Evolutionary conservation across 1,140 invertebrate species (phyloP).

Genomic region (Microvelia longipes): DNA sequence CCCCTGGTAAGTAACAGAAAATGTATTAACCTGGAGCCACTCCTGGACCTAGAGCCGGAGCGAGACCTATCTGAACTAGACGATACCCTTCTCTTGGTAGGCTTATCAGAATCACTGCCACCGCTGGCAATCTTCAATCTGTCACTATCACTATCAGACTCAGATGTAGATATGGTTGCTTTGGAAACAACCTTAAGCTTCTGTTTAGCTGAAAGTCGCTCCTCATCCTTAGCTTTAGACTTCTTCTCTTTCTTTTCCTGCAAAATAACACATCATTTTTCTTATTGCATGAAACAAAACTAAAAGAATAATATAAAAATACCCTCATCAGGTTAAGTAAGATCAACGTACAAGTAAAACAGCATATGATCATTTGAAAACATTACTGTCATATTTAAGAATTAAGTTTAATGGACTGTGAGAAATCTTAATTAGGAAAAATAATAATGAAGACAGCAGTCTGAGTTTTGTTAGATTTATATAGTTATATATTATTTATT

Average conservation of each 20-base stretch:
- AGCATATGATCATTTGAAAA: no score
- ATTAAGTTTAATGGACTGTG: no score
- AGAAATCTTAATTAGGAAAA: no score
- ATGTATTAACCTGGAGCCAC: slow-evolving; percentile 7
- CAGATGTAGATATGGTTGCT: slow-evolving; percentile 86
- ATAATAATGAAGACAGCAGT: no score
- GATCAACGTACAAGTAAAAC: no score
- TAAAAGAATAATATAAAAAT: background rate
- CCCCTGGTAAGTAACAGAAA: slow-evolving; percentile 2
- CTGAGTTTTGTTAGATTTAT: no score
- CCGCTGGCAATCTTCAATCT: slow-evolving; percentile 43
- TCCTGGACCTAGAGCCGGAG: background rate
- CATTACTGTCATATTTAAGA: no score
- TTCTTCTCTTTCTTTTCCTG: background rate
- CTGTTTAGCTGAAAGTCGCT: slow-evolving; percentile 51
- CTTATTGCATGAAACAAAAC: background rate
- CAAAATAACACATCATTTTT: background rate
- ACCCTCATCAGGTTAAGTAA: no score
- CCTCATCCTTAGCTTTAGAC: slow-evolving; percentile 16
- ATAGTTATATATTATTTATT: no score
- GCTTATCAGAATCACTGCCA: slow-evolving; percentile 23
- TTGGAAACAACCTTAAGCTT: slow-evolving; percentile 81
- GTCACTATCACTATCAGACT: slow-evolving; percentile 67
- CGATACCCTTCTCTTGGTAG: slow-evolving; percentile 14
- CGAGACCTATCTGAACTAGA: background rate